phyloP scores from a whole-genome alignment of 2,888 invertebrate species.

The Sarcophaga variegata region DNA sequence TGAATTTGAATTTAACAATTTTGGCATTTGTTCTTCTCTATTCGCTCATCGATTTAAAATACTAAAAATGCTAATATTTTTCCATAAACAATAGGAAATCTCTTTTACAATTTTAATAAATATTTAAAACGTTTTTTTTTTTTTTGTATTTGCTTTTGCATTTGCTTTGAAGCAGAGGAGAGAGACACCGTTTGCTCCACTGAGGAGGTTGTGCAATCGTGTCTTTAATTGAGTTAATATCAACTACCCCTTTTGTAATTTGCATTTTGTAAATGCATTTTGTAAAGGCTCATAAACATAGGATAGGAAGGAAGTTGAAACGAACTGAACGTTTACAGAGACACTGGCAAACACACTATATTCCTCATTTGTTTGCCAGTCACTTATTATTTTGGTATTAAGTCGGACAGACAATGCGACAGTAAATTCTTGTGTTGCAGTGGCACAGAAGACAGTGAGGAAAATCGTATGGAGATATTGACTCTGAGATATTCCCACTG shows the following conservation, averaged over 20 bases:
- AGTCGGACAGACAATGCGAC: neutral
- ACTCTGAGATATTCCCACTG: constrained; percentile 10
- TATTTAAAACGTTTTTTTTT: constrained; percentile 1
- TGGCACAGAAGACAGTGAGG: constrained; percentile 25
- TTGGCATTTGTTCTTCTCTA: neutral
- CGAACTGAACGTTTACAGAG: neutral
- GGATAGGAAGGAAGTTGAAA: constrained; percentile 1
- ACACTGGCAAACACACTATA: too few species aligned
- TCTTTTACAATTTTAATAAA: neutral
- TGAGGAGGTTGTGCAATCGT: constrained; percentile 4
- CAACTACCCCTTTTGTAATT: constrained; percentile 3
- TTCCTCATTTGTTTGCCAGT: too few species aligned
- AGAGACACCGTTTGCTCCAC: neutral
- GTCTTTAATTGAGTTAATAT: neutral
- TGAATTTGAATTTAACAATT: neutral
- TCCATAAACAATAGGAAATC: neutral
- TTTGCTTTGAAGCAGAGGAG: constrained; percentile 8
- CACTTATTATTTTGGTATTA: too few species aligned
- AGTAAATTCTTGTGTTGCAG: neutral
- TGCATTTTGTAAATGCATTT: neutral
- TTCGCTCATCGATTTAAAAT: neutral
- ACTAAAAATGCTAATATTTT: neutral
- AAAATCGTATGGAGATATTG: constrained; percentile 6
- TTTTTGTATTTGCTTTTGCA: neutral
- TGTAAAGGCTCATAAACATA: neutral